phyloP scores from a whole-genome alignment of 2,888 invertebrate species.

The Ariolimax columbianus region DNA sequence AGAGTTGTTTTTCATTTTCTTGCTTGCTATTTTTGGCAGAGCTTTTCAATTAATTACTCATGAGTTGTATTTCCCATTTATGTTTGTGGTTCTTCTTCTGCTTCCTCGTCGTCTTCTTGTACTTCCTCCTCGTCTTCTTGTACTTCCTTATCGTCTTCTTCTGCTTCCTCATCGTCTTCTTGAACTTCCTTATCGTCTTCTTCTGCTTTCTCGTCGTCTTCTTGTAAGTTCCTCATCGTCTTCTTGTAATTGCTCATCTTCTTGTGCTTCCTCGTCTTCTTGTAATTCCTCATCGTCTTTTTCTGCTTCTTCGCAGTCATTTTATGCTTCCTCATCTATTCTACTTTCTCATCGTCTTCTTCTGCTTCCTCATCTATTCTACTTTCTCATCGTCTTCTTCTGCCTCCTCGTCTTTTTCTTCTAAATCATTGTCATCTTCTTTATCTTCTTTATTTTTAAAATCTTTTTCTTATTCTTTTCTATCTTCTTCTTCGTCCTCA shows the following conservation, averaged over 20 bases:
- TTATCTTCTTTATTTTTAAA: neutral
- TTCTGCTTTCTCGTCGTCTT: neutral
- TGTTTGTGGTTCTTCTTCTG: neutral
- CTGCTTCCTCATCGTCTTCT: neutral
- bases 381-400: neutral
- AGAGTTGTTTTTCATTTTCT: too few relatives aligned
- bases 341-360: neutral
- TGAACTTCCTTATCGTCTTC: neutral
- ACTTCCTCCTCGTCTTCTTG: neutral
- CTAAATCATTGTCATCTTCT: too few relatives aligned
- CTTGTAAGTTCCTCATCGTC: neutral
- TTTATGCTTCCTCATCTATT: neutral
- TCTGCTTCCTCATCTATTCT: neutral
- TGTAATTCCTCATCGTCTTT: neutral
- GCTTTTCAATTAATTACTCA: too few relatives aligned
- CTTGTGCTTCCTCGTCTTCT: neutral
- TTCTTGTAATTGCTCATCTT: too few relatives aligned
- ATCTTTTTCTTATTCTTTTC: neutral
- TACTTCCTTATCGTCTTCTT: too few relatives aligned
- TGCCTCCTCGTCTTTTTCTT: neutral
- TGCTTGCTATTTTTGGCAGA: too few relatives aligned
- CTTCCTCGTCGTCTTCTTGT: neutral
- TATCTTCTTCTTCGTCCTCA: too few relatives aligned
- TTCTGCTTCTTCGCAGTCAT: neutral
- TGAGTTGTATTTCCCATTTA: neutral